Conservation (phyloP, 2,888 invertebrate species). For the Strigamia maritima region DNA sequence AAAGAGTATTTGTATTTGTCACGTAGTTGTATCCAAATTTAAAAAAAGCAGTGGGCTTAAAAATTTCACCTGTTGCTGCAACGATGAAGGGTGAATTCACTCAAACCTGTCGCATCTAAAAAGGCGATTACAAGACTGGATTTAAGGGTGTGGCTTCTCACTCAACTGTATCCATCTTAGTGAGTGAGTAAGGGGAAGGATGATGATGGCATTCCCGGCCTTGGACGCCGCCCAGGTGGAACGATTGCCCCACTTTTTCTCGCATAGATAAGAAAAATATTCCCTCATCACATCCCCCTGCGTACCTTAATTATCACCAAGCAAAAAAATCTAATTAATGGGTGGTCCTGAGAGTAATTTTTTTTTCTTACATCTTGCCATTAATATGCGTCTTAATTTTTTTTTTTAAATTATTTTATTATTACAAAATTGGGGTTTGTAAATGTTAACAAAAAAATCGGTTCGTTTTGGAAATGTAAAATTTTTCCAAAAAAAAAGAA, state of each 20-base stretch:
- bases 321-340: background rate
- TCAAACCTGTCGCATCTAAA: conserved; percentile 1
- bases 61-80: background rate
- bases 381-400: background rate
- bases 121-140: background rate
- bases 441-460: background rate
- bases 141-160: background rate
- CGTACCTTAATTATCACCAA: background rate
- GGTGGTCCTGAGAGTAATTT: background rate
- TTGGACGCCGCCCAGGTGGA: conserved; percentile 15
- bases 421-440: background rate
- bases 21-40: background rate
- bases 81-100: background rate
- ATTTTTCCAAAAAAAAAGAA: too few species aligned
- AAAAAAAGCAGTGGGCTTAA: too few species aligned
- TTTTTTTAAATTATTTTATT: background rate
- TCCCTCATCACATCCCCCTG: background rate
- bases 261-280: background rate
- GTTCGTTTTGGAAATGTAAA: background rate
- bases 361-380: background rate
- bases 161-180: conserved; percentile 5
- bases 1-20: background rate
- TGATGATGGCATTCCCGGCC: conserved; percentile 10
- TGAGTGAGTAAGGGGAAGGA: conserved; percentile 9
- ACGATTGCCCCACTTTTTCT: conserved; percentile 5